These are phyloP conservation scores for Pseudomyrmex pallidus DNA, from an alignment of 1,140 invertebrate species.

Conservation along the genomic window DNA sequence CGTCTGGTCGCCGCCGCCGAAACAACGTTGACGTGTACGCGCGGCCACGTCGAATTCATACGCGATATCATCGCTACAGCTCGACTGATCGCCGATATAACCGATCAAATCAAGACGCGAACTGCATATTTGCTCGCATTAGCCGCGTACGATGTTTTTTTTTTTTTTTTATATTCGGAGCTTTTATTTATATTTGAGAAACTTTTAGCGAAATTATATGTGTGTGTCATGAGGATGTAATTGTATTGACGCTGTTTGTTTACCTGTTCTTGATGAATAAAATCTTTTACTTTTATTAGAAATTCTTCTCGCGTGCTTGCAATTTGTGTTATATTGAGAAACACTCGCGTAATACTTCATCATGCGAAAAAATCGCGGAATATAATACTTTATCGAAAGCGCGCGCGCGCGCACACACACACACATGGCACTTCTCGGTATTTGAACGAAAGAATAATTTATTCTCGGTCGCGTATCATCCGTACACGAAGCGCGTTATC, in stretches of 20 bases:
- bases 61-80: constrained; percentile 37
- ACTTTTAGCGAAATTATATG: not conserved
- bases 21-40: constrained; percentile 15
- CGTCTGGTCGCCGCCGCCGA: constrained; percentile 33
- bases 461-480: constrained; percentile 18
- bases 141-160: not conserved
- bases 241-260: too few species aligned
- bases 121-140: constrained; percentile 19
- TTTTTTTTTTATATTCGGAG: not conserved
- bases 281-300: too few species aligned
- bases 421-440: not conserved
- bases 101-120: constrained; percentile 38
- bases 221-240: too few species aligned
- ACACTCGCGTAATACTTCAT: too few species aligned
- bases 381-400: too few species aligned
- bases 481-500: constrained; percentile 14
- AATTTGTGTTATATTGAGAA: too few species aligned
- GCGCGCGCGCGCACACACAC: not conserved
- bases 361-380: too few species aligned
- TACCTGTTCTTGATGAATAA: too few species aligned
- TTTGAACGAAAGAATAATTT: constrained; percentile 49
- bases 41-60: constrained; percentile 17
- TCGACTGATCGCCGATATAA: constrained; percentile 25
- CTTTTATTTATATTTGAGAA: not conserved
- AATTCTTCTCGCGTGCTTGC: too few species aligned